These are phyloP conservation scores for Alaudala cheleensis DNA, from an alignment of 2,113 vertebrate species.

Conservation along the genomic window DNA sequence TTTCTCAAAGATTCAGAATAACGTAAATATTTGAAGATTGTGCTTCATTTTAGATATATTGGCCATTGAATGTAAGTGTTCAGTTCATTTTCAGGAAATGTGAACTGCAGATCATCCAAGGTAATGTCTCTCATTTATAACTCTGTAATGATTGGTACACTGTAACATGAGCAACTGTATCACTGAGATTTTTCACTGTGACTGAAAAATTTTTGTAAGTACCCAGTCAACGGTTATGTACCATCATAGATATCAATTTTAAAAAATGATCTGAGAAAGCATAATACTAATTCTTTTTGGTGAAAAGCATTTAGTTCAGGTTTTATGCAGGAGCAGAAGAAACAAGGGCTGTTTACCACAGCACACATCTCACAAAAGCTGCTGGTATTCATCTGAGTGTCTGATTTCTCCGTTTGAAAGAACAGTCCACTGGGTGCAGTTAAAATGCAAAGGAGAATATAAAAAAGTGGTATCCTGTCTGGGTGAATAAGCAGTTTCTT, in stretches of 20 bases:
- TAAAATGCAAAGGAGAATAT: slow-evolving; percentile 17
- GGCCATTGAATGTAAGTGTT: not conserved
- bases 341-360: not conserved
- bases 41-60: not conserved
- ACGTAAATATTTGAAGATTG: not conserved
- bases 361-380: not conserved
- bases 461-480: not conserved
- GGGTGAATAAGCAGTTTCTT: not conserved
- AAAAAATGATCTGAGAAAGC: not conserved
- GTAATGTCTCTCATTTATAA: not conserved
- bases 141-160: not conserved
- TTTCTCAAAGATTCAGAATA: not conserved
- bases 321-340: not conserved
- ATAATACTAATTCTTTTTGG: not conserved
- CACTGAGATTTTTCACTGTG: not conserved
- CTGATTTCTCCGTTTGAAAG: not conserved
- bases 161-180: not conserved
- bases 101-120: not conserved
- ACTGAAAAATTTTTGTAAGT: not conserved
- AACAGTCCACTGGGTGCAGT: not conserved
- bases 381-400: not conserved
- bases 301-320: not conserved
- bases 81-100: not conserved
- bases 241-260: not conserved
- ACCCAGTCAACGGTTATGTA: not conserved